Conservation (phyloP, 1,140 invertebrate species). For the Zaprionus taronus region DNA sequence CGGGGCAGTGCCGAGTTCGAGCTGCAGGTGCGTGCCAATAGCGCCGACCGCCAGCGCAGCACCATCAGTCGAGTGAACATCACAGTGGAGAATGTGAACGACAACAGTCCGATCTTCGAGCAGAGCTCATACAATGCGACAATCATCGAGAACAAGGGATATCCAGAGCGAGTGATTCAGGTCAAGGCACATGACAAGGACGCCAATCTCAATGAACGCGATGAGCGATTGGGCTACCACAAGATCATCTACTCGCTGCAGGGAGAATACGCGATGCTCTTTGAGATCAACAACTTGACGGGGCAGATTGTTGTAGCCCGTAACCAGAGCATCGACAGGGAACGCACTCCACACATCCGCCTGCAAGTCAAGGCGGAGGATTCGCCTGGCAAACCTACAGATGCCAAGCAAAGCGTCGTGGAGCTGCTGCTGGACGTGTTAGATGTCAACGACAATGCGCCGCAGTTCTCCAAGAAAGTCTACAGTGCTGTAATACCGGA, state of each 20-base stretch:
- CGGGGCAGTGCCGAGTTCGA: constrained; percentile 87
- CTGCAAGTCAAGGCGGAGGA: constrained; percentile 91
- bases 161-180: constrained; percentile 88
- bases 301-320: constrained; percentile 89
- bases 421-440: constrained; percentile 89
- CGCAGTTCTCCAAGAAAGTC: constrained; percentile 84
- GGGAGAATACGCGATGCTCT: constrained; percentile 90
- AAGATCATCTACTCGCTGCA: constrained; percentile 88
- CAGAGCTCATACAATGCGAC: constrained; percentile 89
- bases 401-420: constrained; percentile 87
- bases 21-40: constrained; percentile 89
- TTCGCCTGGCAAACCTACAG: constrained; percentile 88
- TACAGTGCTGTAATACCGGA: constrained; percentile 87
- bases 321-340: constrained; percentile 90
- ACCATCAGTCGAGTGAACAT: constrained; percentile 89
- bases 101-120: constrained; percentile 91
- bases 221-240: constrained; percentile 88
- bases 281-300: constrained; percentile 88
- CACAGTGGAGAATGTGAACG: constrained; percentile 91
- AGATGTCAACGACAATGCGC: constrained; percentile 93
- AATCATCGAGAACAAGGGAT: constrained; percentile 89
- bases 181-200: constrained; percentile 90
- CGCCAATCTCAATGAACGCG: constrained; percentile 87
- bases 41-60: constrained; percentile 88
- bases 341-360: constrained; percentile 88